Evolutionary conservation across 1,140 invertebrate species (phyloP), one percentile per base, ranked within the genome.

Genomic region (Gryon sp.): DNA sequence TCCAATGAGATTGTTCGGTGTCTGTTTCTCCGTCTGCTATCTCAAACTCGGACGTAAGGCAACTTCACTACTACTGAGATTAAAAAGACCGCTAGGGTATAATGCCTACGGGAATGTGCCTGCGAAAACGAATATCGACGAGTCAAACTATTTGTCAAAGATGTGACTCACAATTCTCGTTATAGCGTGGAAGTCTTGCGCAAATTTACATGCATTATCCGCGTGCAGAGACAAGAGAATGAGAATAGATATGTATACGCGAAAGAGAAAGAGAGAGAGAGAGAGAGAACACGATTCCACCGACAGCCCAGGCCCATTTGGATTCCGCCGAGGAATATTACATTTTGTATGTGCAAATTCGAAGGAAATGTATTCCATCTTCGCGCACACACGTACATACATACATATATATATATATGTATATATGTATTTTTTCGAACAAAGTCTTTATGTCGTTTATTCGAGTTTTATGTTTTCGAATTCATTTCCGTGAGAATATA

Each of bases 1-100:
- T 73, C 48, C 45, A 78, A 76, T 81, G 75, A 80, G 75, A 76
- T 76, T 72, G 72, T 52, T 53, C 52, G 26, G 40, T 16, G 38
- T 45, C 46, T 46, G 16, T 28, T 68, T 32, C 32, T 36, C 19
- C 45, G 46, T 59, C 36, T 40, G 12, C 16, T 14, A 30, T 26
- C 15, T 41, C 62, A 0, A 14, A 18, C 45, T 50, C 32, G 66
- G 55, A 59, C 52, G n/a, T 7, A 7, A 28, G 57, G 50, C 26
- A 63, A 72, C 48, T 72, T 63, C 36, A n/a, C n/a, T n/a, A 38
- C 46, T 57, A n/a, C 22, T 52, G 60, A 50, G 60, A 75, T 75
- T 75, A 75, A 66, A 62, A 75, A 66, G 52, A 32, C 22, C 20
- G 28, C 32, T 11, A 30, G 1, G 57, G 45, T 43, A 60, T 53